Evolutionary conservation across 2,113 vertebrate genomes (phyloP), one percentile per base, ranked within the genome.

Genomic region (Pseudorectes ferrugineus): DNA sequence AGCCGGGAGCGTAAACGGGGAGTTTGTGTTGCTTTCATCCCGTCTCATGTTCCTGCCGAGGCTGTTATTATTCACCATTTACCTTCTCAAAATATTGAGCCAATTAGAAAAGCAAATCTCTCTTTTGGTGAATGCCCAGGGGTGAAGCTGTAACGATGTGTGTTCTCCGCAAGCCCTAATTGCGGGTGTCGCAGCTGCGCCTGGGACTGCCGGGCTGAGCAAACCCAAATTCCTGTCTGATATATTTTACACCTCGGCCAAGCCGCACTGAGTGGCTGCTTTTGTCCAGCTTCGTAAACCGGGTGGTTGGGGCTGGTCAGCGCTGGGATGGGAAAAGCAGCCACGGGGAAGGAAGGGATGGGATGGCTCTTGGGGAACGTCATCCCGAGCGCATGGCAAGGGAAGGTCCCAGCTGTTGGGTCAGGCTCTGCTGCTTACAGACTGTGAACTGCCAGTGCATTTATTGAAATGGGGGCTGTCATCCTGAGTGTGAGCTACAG

Each of bases 1-100:
- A 92, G 87, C 38, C 23, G 45, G 9, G 23, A 73, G 72, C 16
- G 10, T 76, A 70, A 86, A 66, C 7, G 48, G 63, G 35, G 24
- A 25, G 88, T 48, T 88, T 76, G 75, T 83, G 4, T 74, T 80
- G 72, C 92, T 95, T 96, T 91, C 85, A 84, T 95, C 91, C 85
- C 10, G 11, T 85, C 92, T 95, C 80, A 10, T 22, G 73, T 83
- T 93, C 85, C 91, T 96, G 79, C 94, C 15, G 40, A 88, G 89
- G 87, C 85, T 95, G 80, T 88, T 93, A 51, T 90, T 95, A 91
- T 94, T 96, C 95, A 90, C 80, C 92, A 49, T 89, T 96, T 93
- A 93, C 93, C 88, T 92, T 93, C 92, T 91, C 88, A 92, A 97
- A 92, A 93, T 94, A 93, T 95, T 94, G 89, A 96, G 81, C 89